Base-by-base conservation (phyloP, 37 sponge, comb jelly and placozoan genomes). In the Diacarnus erythraeanus region DNA sequence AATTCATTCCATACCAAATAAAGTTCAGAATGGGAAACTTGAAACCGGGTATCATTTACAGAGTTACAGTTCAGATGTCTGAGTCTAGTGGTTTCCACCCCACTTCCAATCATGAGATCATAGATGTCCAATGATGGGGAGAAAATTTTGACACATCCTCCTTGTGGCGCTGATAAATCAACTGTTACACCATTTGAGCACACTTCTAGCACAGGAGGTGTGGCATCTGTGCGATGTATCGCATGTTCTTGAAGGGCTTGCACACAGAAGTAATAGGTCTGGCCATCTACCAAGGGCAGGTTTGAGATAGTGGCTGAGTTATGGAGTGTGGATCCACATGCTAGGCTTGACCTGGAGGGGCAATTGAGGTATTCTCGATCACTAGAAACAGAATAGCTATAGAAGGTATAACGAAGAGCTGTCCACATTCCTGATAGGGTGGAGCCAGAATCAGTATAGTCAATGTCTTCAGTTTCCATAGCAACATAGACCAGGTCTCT, bases 151-250 rank as follows among this genome's bases (percentile, higher is more conserved):
- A 94, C 83, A 35, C 76, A 77, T 1, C 76, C 76, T 59, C 88
- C 77, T 12, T 27, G 26, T 2, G 95, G 95, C 15, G 86, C 86
- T 8, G 72, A n/a, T 0, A 71, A 54, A 64, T 91, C 83, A 3
- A 88, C 83, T 0, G 64, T 65, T 36, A 94, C 76, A 17, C 95
- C 95, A 64, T 94, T 85, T 39, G 79, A 79, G 59, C 91, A 88
- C 1, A 39, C 71, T 0, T 84, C 84, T 23, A 79, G 73, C 2
- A 60, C 39, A 17, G 41, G 18, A 20, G 88, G 73, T 1, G 71
- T 56, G 56, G 81, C 15, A 37, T 68, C 1, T 0, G 77, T 47
- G 20, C 65, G 83, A 29, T 59, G 80, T 39, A 69, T 82, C 31
- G 72, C 77, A 33, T 82, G 54, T 1, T 42, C 58, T n/a, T 25